Evolutionary conservation across 2,797 vertebrate genomes (phyloP).

Genomic region (Acridotheres tristis): DNA sequence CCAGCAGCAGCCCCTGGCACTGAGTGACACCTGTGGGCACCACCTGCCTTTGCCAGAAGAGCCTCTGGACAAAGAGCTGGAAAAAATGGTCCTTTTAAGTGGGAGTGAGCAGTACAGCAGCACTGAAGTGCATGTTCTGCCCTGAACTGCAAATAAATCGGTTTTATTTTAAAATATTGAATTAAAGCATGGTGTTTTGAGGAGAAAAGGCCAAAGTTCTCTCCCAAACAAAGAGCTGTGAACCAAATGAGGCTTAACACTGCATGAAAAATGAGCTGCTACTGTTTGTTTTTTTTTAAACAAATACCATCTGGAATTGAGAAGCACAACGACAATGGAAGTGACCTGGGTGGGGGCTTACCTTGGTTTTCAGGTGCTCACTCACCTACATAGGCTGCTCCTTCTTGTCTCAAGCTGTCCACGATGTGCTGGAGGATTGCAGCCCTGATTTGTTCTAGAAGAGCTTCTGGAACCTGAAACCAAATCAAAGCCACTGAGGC

Average conservation of each 20-base stretch:
- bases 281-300: background rate
- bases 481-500: background rate
- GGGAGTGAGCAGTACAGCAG: background rate
- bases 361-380: conserved; percentile 13
- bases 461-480: conserved; percentile 79
- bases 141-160: background rate
- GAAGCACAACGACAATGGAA: background rate
- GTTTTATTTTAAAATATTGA: background rate
- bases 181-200: background rate
- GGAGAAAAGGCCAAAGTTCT: background rate
- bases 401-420: conserved; percentile 86
- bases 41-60: background rate
- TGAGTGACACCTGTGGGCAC: background rate
- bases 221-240: background rate
- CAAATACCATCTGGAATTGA: background rate
- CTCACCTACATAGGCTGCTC: conserved; percentile 84
- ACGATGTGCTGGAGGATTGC: conserved; percentile 84
- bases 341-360: background rate
- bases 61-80: background rate
- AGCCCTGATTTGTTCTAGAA: conserved; percentile 80
- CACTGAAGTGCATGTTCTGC: background rate
- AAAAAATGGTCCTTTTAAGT: background rate
- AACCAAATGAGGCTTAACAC: background rate
- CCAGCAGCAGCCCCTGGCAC: background rate
- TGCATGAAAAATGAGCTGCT: background rate